Base-by-base conservation (phyloP, 2,797 vertebrate species). In the Bradypodion ventrale region DNA sequence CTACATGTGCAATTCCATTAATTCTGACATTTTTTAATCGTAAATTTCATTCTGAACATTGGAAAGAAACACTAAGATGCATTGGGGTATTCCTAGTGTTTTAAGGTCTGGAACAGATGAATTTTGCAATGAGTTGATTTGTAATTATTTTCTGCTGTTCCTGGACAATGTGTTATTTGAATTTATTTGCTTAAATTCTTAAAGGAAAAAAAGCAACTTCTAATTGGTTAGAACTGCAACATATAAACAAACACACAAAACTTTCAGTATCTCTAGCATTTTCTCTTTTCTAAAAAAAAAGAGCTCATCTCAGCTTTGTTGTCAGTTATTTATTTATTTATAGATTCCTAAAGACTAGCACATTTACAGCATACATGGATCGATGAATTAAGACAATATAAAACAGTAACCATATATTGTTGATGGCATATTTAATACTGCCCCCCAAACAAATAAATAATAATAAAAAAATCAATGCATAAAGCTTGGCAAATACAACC, bases 371-470 rank as follows among this genome's bases (percentile, higher is more conserved):
- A 94, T 96, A 95, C 94, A 91, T 95, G 92, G 90, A 92, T 88
- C 89, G 91, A 95, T 95, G 93, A 94, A 90, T 92, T 92, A 89
- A 93, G 90, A 93, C 94, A 95, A 95, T 96, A 95, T 94, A 95
- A 96, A 96, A 96, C 93, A 92, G 92, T 91, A 95, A 93, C 94
- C 90, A 85, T 93, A 88, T 92, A 89, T 93, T 94, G 52, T 15
- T 15, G 93, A 93, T 94, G 91, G 92, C 94, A 94, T 95, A 94
- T 94, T n/a, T 94, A 97, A 97, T 94, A 96, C 95, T 96, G 95
- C 91, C 91, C 91, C 91, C 74, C 95, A 93, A 95, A 88, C 94
- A 96, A 97, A 97, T 97, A 97, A 96, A 97, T 97, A 96, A 95
- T 96, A 44, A n/a, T n/a, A n/a, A n/a, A 95, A 94, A 92, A 87